Evolutionary conservation across 2,113 vertebrate genomes (phyloP).

Genomic region (Notothenia rossii): DNA sequence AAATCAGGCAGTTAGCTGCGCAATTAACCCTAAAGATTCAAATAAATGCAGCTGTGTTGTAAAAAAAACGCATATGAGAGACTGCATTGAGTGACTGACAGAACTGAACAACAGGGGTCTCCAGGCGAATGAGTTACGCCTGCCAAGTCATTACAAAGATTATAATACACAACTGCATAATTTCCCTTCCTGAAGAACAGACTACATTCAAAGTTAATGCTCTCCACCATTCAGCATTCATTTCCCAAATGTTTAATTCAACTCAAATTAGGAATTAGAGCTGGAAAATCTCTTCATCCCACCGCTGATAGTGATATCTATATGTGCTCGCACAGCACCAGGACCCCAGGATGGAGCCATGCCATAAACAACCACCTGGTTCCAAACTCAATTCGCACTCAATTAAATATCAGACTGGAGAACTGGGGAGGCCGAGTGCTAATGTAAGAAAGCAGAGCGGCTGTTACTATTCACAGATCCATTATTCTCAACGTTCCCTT

Average conservation of each 20-base stretch:
- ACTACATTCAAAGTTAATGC: conserved; percentile 52
- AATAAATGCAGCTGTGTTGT: not conserved
- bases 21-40: conserved; percentile 41
- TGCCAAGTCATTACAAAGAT: conserved; percentile 67
- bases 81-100: conserved; percentile 14
- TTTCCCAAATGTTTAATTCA: conserved; percentile 78
- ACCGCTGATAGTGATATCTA: conserved; percentile 58
- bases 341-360: conserved; percentile 53
- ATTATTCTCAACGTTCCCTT: conserved; percentile 66
- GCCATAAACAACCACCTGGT: conserved; percentile 71
- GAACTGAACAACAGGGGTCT: conserved; percentile 38
- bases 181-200: conserved; percentile 65
- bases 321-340: conserved; percentile 44
- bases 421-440: conserved; percentile 33
- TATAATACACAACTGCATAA: conserved; percentile 56
- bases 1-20: conserved; percentile 21
- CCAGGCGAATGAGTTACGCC: conserved; percentile 51
- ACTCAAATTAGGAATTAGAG: conserved; percentile 70
- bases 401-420: conserved; percentile 69
- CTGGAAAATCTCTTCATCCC: conserved; percentile 67
- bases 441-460: conserved; percentile 61
- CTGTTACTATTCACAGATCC: conserved; percentile 61
- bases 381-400: conserved; percentile 64
- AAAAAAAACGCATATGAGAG: not conserved
- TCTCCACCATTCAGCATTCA: conserved; percentile 64